Conservation (phyloP, 1,140 invertebrate species). For the Drosophila navojoa region DNA sequence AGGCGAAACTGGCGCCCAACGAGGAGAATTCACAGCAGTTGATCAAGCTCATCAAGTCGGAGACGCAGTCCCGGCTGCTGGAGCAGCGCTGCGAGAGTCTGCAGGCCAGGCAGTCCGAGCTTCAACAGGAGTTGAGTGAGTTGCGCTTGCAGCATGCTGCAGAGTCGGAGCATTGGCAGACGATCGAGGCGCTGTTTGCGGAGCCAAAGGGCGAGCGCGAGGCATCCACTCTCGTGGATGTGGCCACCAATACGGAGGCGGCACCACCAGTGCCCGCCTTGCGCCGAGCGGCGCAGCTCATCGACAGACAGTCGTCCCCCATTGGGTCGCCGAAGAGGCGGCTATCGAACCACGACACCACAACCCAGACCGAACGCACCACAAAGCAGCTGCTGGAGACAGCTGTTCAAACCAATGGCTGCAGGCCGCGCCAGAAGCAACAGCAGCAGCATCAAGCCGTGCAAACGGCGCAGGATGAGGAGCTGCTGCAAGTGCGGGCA, state of each 20-base stretch:
- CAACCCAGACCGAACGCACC: constrained; percentile 53
- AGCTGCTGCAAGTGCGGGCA: constrained; percentile 42
- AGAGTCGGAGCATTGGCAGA: constrained; percentile 78
- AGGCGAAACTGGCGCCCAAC: constrained; percentile 34
- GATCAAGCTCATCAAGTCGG: constrained; percentile 73
- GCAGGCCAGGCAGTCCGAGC: constrained; percentile 48
- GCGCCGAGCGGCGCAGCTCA: constrained; percentile 57
- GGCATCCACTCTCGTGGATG: constrained; percentile 29
- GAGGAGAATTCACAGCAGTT: constrained; percentile 71
- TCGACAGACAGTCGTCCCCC: constrained; percentile 71
- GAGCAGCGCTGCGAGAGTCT: constrained; percentile 65
- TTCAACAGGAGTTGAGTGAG: constrained; percentile 59
- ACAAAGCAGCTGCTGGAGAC: constrained; percentile 42
- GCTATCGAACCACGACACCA: constrained; percentile 20
- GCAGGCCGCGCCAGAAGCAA: constrained; percentile 14
- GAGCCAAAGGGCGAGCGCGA: not conserved
- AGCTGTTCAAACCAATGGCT: constrained; percentile 57
- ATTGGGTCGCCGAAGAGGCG: constrained; percentile 57
- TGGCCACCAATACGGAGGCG: constrained; percentile 66
- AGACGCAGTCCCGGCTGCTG: constrained; percentile 67
- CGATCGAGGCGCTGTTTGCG: constrained; percentile 73
- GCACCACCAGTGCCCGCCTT: constrained; percentile 60
- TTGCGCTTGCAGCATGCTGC: constrained; percentile 54
- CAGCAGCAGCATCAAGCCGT: constrained; percentile 50
- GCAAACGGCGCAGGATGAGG: constrained; percentile 49